Percentiles rank a stretch among this genome's conserved stretches.
Conservation (phyloP, 1,140 invertebrate genomes). For the Lucilia sericata region DNA sequence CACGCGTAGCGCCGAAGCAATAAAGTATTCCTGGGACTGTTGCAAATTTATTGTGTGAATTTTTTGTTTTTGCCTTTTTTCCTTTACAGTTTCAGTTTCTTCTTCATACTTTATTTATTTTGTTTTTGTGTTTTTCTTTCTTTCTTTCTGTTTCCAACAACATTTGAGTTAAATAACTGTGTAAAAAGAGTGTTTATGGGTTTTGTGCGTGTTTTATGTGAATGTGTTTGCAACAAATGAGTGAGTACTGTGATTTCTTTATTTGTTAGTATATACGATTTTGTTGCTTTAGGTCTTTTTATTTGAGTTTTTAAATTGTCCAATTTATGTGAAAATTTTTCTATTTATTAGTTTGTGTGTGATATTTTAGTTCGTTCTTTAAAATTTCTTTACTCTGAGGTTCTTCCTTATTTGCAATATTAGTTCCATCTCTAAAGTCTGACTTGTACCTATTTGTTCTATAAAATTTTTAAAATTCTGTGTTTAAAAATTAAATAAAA, state of each 20-base stretch:
- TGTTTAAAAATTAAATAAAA: not conserved
- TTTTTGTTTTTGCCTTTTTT: constrained; percentile 39
- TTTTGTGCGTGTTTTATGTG: not conserved
- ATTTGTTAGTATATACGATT: not conserved
- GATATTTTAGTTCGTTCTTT: not conserved
- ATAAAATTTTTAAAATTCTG: not conserved
- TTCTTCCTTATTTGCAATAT: not conserved
- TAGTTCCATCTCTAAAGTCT: constrained; percentile 4
- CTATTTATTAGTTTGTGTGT: not conserved
- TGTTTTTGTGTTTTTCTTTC: not conserved
- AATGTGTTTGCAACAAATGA: constrained; percentile 25
- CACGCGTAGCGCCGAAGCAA: constrained; percentile 53
- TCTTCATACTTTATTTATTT: not conserved
- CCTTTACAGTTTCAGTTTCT: not conserved
- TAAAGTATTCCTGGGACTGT: constrained; percentile 61
- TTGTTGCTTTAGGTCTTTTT: constrained; percentile 28
- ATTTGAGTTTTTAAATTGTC: constrained; percentile 28
- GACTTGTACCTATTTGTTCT: not conserved
- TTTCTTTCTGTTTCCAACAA: not conserved
- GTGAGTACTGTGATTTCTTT: constrained; percentile 42
- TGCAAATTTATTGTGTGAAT: constrained; percentile 50
- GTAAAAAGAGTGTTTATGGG: constrained; percentile 5
- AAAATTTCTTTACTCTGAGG: not conserved
- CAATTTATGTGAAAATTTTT: constrained; percentile 47
- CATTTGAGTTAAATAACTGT: constrained; percentile 2